phyloP scores from a whole-genome alignment of 2,888 invertebrate genomes.

The Rhogogaster chlorosoma region DNA sequence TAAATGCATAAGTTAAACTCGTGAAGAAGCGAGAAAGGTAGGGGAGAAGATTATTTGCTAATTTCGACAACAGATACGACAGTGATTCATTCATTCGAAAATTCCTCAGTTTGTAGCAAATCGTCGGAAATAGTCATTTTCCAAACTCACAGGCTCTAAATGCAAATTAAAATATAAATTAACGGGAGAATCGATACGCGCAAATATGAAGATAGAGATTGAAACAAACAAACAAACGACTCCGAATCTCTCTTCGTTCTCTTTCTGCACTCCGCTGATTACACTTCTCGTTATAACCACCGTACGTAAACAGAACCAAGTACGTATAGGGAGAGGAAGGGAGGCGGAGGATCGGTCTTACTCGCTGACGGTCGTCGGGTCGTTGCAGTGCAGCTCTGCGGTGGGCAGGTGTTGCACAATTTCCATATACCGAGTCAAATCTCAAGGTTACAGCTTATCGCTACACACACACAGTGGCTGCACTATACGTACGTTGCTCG shows the following conservation, averaged over 20 bases:
- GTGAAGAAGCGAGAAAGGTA: neutral
- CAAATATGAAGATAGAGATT: too few species aligned
- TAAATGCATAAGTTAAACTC: neutral
- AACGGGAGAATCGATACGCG: too few species aligned
- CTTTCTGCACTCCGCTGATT: too few species aligned
- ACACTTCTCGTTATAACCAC: too few species aligned
- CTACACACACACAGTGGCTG: neutral
- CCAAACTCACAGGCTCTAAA: too few species aligned
- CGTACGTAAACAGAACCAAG: too few species aligned
- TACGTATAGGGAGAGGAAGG: too few species aligned
- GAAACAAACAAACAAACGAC: too few species aligned
- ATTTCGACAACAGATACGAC: neutral
- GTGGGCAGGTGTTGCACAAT: constrained; percentile 36
- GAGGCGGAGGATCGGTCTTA: too few species aligned
- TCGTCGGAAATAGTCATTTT: neutral
- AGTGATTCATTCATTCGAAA: neutral
- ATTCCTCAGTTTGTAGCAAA: neutral
- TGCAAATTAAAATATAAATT: too few species aligned
- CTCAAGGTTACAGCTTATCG: constrained; percentile 29
- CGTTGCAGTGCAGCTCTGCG: neutral
- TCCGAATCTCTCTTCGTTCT: too few species aligned
- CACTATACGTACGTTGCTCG: neutral
- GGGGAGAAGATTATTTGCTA: neutral
- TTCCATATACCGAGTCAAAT: constrained; percentile 8
- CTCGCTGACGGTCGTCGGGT: too few species aligned